Percentiles rank a stretch among this genome's conserved stretches.
Evolutionary conservation across 2,113 vertebrate genomes (phyloP).

Genomic region (Agapornis roseicollis): DNA sequence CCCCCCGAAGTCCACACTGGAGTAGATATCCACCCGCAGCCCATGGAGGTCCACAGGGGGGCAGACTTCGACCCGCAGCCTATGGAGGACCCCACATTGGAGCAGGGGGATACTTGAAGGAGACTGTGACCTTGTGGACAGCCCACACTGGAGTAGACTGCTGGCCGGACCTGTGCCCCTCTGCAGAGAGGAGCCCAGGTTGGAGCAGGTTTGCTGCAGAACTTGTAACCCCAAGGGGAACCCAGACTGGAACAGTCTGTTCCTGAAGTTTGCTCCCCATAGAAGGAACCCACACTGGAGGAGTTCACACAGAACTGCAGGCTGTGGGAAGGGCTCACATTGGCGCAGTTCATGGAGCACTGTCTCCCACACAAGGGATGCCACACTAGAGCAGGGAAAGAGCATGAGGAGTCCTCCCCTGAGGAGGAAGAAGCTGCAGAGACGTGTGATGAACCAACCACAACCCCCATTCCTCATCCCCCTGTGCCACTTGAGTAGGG

Average conservation of each 20-base stretch:
- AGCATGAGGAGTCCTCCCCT: neutral
- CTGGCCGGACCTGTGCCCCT: neutral
- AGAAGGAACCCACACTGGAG: neutral
- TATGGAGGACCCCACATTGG: neutral
- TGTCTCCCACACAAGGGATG: neutral
- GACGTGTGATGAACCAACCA: neutral
- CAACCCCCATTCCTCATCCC: neutral
- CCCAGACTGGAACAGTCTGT: accelerated
- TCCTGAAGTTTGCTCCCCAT: neutral
- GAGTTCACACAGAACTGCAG: neutral
- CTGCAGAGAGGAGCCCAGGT: neutral
- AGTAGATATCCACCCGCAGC: neutral
- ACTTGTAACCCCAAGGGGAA: neutral
- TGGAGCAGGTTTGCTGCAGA: neutral
- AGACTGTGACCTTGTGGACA: neutral
- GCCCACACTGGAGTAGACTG: accelerated
- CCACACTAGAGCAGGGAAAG: neutral
- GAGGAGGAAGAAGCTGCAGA: neutral
- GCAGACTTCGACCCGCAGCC: neutral
- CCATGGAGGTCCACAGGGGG: neutral
- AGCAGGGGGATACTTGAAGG: neutral
- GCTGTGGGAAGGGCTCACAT: neutral
- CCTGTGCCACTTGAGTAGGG: neutral
- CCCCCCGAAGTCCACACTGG: neutral
- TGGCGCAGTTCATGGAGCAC: neutral